Base-by-base conservation (phyloP, 1,140 invertebrate species). In the Heterodera schachtii region DNA sequence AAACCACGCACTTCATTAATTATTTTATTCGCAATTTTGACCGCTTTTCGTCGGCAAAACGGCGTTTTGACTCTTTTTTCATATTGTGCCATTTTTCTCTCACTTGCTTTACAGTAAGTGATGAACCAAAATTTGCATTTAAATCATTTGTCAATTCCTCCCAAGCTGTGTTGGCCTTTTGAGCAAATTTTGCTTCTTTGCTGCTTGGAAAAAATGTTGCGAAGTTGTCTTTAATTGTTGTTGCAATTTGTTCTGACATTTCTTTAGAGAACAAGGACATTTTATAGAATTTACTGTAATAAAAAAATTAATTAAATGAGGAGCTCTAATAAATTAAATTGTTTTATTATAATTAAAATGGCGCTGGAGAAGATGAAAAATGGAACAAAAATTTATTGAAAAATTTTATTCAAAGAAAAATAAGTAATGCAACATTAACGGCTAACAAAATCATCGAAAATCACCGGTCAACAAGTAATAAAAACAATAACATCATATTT, bases 71-170 rank as follows among this genome's bases (percentile, higher is more conserved):
- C 3, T 73, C 70, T 6, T 47, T 13, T 73, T 73, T 73, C 70
- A 73, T 19, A 73, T 73, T 73, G 70, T 73, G 70, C 70, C 70
- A 73, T 73, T 73, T 73, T 6, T 73, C 70, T n/a, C n/a, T 43
- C 19, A 69, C 67, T 69, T 69, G 67, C 21, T 3, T 6, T 6
- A 44, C 70, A 19, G 19, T 19, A 4, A 73, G 43, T 3, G 11
- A 2, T 44, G 70, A 73, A 4, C 1, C 70, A 73, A 73, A 73
- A 19, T 16, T 73, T 13, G 70, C 70, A 6, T 73, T 73, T 73
- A 73, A 73, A 13, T 11, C 11, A 19, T 16, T 19, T 13, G 70
- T 73, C 6, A 73, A 73, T n/a, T 73, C 70, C 4, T 11, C 47
- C 70, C 70, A 73, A n/a, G 70, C 2, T 19, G 43, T n/a, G 21